These are phyloP conservation scores for Drosophila melanica DNA, from an alignment of 1,140 invertebrate genomes.

Conservation along the genomic window DNA sequence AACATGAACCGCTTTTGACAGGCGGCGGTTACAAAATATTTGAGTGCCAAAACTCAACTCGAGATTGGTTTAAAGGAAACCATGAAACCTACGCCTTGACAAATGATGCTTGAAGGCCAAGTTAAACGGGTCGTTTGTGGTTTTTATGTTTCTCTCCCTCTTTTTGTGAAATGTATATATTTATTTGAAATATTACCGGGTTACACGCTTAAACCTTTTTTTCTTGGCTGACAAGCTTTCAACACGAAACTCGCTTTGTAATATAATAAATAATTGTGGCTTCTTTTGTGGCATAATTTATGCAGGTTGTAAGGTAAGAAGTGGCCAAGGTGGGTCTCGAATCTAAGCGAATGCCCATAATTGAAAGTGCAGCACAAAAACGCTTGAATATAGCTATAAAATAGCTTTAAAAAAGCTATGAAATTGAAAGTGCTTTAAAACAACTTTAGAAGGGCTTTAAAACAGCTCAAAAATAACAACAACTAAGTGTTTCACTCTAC, in stretches of 20 bases:
- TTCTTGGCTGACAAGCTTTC: slow-evolving; percentile 56
- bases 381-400: background rate
- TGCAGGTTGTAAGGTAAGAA: slow-evolving; percentile 54
- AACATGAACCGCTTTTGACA: background rate
- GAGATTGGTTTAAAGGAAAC: slow-evolving; percentile 41
- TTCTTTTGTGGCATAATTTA: slow-evolving; percentile 67
- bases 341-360: slow-evolving; percentile 1
- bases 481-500: background rate
- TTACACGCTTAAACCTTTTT: slow-evolving; percentile 54
- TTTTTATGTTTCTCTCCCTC: slow-evolving; percentile 8
- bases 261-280: slow-evolving; percentile 71
- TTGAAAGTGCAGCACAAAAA: slow-evolving; percentile 11
- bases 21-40: background rate
- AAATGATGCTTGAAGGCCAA: slow-evolving; percentile 65
- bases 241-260: slow-evolving; percentile 54
- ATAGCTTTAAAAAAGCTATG: background rate
- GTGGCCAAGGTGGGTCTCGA: background rate
- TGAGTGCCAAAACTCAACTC: background rate
- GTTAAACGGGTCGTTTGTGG: slow-evolving; percentile 60
- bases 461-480: background rate
- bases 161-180: slow-evolving; percentile 52
- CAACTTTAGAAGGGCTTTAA: background rate
- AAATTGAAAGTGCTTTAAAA: background rate
- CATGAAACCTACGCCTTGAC: slow-evolving; percentile 57
- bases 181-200: slow-evolving; percentile 69